A percentile compares a stretch with the other conserved stretches of the same genome.
Conservation (phyloP, 2,113 vertebrate species). For the Perca schrenkii region DNA sequence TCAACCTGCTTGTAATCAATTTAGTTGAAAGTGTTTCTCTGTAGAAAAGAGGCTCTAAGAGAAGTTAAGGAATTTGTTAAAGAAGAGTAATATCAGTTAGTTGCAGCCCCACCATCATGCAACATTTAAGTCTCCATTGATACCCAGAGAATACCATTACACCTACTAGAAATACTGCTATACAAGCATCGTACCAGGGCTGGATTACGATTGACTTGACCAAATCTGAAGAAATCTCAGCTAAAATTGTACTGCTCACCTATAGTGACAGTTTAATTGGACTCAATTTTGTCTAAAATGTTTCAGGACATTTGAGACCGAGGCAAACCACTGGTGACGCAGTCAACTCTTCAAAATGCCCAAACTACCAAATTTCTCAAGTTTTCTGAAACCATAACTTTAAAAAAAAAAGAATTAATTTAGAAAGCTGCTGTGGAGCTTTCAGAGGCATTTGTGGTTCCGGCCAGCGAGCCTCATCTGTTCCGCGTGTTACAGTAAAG, state of each 20-base stretch:
- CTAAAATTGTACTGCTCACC: background rate
- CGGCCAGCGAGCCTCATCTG: background rate
- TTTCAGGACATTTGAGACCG: constrained; percentile 12
- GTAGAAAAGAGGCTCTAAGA: too few relatives aligned
- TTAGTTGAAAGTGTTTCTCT: background rate
- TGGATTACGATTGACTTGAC: too few relatives aligned
- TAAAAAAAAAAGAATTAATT: constrained; percentile 16
- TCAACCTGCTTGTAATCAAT: constrained; percentile 5
- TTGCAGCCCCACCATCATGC: too few relatives aligned
- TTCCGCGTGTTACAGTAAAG: constrained; percentile 20
- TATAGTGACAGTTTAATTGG: constrained; percentile 22
- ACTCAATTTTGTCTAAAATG: constrained; percentile 23
- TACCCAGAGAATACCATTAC: too few relatives aligned
- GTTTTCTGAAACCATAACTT: constrained; percentile 32
- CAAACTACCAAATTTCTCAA: background rate
- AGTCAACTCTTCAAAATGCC: background rate
- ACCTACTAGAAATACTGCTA: too few relatives aligned
- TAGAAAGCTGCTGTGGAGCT: constrained; percentile 14
- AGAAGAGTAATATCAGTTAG: too few relatives aligned
- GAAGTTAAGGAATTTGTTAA: background rate
- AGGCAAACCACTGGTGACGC: constrained; percentile 8
- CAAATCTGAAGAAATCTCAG: background rate
- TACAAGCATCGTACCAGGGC: too few relatives aligned
- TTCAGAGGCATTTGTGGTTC: constrained; percentile 14
- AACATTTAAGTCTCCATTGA: too few relatives aligned